Base-by-base conservation (phyloP, 2,113 vertebrate genomes). In the Neoarius graeffei region DNA sequence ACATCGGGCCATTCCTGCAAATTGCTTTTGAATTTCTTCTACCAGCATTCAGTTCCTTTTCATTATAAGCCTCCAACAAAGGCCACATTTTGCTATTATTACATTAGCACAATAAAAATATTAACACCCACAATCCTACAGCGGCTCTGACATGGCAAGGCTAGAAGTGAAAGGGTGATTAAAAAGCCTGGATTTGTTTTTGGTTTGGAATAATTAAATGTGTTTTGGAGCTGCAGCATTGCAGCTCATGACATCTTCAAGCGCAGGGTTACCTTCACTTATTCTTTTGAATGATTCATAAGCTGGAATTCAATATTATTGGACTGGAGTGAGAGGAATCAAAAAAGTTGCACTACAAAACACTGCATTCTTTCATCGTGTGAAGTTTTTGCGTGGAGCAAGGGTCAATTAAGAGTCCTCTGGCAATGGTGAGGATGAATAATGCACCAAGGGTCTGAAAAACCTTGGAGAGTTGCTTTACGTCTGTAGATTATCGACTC, bases 401-500 rank as follows among this genome's bases (percentile, higher is more conserved):
- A 89, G 92, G 94, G 94, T 95, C 94, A 95, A 94, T 95, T 94
- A 94, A 93, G 92, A 93, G 92, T 94, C 95, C 94, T 95, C 92
- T 94, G 94, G 95, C 94, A 92, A 93, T 91, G 91, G 91, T 87
- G 83, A 81, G 86, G 88, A 95, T 95, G 93, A 95, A 95, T 94
- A 95, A 95, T 92, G 93, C 93, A 95, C 94, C 81, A 88, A 89
- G 85, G 92, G 90, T 91, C 92, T 92, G 80, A 67, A 90, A 91
- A 93, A 93, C 94, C 95, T 94, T 93, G 88, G 94, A 95, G 94
- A 92, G 85, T 92, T 94, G 87, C 90, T 93, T 90, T 90, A 93
- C 94, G 94, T 93, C 90, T 93, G 93, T 94, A 94, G 93, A 95
- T 94, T 95, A 95, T 95, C 94, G 94, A 95, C 91, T 89, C 93